These are phyloP conservation scores for Ispidina lecontei DNA, from an alignment of 2,797 vertebrate genomes.

Conservation along the genomic window DNA sequence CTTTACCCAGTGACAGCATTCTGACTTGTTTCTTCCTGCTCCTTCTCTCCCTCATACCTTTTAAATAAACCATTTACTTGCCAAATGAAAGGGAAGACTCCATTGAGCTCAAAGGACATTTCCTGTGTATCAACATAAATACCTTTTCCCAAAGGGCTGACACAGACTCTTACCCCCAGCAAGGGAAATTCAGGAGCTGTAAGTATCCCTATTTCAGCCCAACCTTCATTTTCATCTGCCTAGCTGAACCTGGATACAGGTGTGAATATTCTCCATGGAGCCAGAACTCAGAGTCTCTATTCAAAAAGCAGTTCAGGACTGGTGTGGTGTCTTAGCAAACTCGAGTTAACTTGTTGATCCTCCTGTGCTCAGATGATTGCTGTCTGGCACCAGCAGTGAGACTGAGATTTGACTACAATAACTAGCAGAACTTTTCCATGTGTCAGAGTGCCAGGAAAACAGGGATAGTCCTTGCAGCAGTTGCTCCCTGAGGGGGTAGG, in stretches of 20 bases:
- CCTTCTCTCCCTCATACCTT: background rate
- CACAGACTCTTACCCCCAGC: background rate
- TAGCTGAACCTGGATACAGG: background rate
- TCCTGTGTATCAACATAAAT: background rate
- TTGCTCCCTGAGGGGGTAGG: background rate
- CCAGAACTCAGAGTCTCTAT: background rate
- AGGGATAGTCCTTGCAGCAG: background rate
- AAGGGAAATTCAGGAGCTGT: background rate
- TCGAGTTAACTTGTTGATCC: background rate
- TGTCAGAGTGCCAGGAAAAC: conserved; percentile 16
- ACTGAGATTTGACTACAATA: conserved; percentile 24
- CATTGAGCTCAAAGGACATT: background rate
- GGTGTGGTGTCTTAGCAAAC: background rate
- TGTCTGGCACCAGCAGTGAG: background rate
- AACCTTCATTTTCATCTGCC: background rate
- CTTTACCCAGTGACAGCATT: background rate
- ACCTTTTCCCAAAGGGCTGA: background rate
- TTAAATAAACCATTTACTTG: background rate
- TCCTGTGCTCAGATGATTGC: background rate
- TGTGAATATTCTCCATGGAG: background rate
- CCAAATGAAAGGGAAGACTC: background rate
- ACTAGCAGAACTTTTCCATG: conserved; percentile 2
- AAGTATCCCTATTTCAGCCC: background rate
- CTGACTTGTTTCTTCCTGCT: background rate
- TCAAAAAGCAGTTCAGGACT: background rate